Evolutionary conservation across 2,113 vertebrate genomes (phyloP).

Genomic region (Rafetus swinhoei): DNA sequence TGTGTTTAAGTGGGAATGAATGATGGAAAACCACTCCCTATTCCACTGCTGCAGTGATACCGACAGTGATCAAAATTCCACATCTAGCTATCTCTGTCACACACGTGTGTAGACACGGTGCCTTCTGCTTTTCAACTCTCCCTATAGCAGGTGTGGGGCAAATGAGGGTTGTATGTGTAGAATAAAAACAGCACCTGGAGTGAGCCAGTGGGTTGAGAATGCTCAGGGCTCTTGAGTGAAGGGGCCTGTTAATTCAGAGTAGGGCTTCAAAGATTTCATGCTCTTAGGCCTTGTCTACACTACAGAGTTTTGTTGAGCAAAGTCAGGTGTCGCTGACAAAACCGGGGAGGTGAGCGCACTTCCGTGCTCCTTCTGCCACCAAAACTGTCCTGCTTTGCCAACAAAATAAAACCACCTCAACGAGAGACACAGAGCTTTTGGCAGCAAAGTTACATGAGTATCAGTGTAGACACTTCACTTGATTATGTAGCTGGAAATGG

Average conservation of each 20-base stretch:
- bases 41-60: fast-evolving
- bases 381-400: too few species aligned
- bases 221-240: not conserved
- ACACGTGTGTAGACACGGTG: fast-evolving
- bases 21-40: not conserved
- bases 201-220: not conserved
- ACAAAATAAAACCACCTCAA: too few species aligned
- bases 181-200: fast-evolving
- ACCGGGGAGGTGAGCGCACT: too few species aligned
- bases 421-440: too few species aligned
- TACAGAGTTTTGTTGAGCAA: too few species aligned
- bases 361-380: too few species aligned
- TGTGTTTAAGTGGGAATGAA: not conserved
- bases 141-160: fast-evolving
- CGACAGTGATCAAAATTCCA: not conserved
- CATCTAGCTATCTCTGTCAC: not conserved
- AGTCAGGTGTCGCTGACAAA: too few species aligned
- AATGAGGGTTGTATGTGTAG: not conserved
- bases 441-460: too few species aligned
- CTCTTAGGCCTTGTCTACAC: not conserved
- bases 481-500: too few species aligned
- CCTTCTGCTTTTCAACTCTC: fast-evolving
- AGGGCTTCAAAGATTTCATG: not conserved
- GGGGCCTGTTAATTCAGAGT: not conserved
- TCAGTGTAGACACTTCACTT: too few species aligned